These are phyloP conservation scores for Drosophila dunni DNA, from an alignment of 1,140 invertebrate species.

Conservation along the genomic window DNA sequence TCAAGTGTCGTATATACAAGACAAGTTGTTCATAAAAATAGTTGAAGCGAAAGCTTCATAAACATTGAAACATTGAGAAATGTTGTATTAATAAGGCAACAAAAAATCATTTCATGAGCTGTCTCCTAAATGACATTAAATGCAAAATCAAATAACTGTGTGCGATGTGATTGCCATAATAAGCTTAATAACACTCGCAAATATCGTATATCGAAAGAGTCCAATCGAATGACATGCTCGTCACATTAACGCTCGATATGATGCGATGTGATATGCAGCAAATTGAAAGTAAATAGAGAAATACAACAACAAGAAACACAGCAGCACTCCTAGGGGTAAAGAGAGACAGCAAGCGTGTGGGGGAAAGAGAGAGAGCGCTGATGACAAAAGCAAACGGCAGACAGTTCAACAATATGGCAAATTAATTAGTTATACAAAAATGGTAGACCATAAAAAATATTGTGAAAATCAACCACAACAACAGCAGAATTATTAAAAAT, in stretches of 20 bases:
- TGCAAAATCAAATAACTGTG: slow-evolving; percentile 76
- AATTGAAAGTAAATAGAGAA: slow-evolving; percentile 76
- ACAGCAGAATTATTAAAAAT: slow-evolving; percentile 30
- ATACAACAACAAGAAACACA: slow-evolving; percentile 29
- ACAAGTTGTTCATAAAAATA: slow-evolving; percentile 52
- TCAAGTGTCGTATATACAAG: slow-evolving; percentile 13
- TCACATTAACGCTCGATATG: slow-evolving; percentile 67
- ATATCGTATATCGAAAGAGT: slow-evolving; percentile 40
- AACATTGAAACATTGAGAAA: neutral
- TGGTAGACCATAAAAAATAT: slow-evolving; percentile 58
- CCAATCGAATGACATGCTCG: slow-evolving; percentile 55
- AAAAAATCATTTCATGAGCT: slow-evolving; percentile 18
- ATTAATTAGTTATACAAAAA: slow-evolving; percentile 82
- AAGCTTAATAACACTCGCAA: slow-evolving; percentile 70
- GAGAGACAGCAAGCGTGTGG: neutral
- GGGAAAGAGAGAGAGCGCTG: slow-evolving; percentile 21
- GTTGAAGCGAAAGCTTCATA: slow-evolving; percentile 55
- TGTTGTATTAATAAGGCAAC: slow-evolving; percentile 7
- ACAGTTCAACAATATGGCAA: slow-evolving; percentile 70
- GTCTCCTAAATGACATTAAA: slow-evolving; percentile 64
- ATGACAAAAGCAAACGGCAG: slow-evolving; percentile 69
- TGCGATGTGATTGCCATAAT: slow-evolving; percentile 74
- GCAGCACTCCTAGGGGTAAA: neutral
- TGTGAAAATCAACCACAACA: slow-evolving; percentile 53
- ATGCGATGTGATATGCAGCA: slow-evolving; percentile 65